These are phyloP conservation scores for Parauchenoglanis punctatus DNA, from an alignment of 2,797 vertebrate species.

Conservation along the genomic window DNA sequence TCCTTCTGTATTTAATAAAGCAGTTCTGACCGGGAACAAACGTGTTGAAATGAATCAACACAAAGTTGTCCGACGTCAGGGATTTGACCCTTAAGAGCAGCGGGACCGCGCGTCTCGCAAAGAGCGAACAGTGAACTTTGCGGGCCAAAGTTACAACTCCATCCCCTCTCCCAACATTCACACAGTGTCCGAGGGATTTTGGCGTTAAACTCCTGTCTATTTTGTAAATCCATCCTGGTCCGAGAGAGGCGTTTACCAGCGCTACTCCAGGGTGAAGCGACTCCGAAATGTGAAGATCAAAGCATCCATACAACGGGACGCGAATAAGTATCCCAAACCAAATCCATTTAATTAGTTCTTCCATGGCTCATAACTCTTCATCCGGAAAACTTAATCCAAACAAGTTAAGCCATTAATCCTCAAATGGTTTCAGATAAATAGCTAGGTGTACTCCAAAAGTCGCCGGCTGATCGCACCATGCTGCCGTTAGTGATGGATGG, in stretches of 20 bases:
- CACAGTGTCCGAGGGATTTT: constrained; percentile 39
- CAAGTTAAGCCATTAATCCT: not conserved
- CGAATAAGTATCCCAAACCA: constrained; percentile 59
- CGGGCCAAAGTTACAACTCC: constrained; percentile 61
- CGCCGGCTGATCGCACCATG: constrained; percentile 24
- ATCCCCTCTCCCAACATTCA: constrained; percentile 54
- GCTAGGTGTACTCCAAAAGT: constrained; percentile 12
- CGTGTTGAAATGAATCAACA: constrained; percentile 61
- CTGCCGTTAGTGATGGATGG: constrained; percentile 24
- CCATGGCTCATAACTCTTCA: constrained; percentile 62
- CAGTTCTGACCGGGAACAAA: constrained; percentile 65
- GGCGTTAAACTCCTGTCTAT: constrained; percentile 60
- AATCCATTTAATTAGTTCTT: constrained; percentile 55
- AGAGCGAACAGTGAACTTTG: constrained; percentile 61
- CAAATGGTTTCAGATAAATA: not conserved
- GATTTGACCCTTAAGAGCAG: constrained; percentile 61
- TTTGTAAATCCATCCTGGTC: constrained; percentile 66
- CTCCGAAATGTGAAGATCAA: constrained; percentile 69
- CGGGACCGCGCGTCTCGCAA: constrained; percentile 53
- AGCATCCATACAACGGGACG: constrained; percentile 61
- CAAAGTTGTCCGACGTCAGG: constrained; percentile 37
- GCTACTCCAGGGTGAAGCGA: constrained; percentile 51
- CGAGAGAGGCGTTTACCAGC: constrained; percentile 66
- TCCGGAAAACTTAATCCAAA: constrained; percentile 15
- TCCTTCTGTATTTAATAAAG: constrained; percentile 61